Evolutionary conservation across 1,140 invertebrate genomes (phyloP), one percentile per base, ranked within the genome.

Genomic region (Saccostrea echinata): DNA sequence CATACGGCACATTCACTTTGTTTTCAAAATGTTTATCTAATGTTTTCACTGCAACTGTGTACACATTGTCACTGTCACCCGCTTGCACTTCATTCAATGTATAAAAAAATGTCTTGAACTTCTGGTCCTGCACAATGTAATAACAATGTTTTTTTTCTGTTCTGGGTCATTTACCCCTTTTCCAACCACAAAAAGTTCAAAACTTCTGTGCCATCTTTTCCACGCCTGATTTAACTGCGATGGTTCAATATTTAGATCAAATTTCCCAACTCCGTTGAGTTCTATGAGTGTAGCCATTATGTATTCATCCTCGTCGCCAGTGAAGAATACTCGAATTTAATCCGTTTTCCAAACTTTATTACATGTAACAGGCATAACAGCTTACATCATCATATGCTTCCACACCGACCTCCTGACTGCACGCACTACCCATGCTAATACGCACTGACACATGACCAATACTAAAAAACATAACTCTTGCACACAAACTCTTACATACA

Each of bases 41-140:
- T 21, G 84, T 57, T 18, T 71, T 86, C 21, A 71, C 68, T 4
- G 61, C 21, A 24, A 57, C 27, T 0, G n/a, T 16, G 35, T 84
- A 88, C 1, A 27, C 84, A 53, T 84, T 51, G 18, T 90, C 89
- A 61, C 55, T 83, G 16, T 51, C 43, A 1, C n/a, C 53, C 11
- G 11, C 33, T 9, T 21, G 13, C 3, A 43, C 53, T 30, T 57
- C 83, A n/a, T 16, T 33, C 16, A 86, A 51, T 21, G 87, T 89
- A 53, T 82, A 90, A 71, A 84, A n/a, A 91, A n/a, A 91, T 88
- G 24, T 92, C 86, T 84, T 91, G 90, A 16, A 89, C 88, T 27
- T 90, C 84, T 16, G 86, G 64, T 43, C 90, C 87, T 43, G 90
- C 90, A 88, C 82, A 57, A 64, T 90, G 90, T n/a, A 91, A 71